These are phyloP conservation scores for Falco naumanni DNA, from an alignment of 2,797 vertebrate species.

Conservation along the genomic window DNA sequence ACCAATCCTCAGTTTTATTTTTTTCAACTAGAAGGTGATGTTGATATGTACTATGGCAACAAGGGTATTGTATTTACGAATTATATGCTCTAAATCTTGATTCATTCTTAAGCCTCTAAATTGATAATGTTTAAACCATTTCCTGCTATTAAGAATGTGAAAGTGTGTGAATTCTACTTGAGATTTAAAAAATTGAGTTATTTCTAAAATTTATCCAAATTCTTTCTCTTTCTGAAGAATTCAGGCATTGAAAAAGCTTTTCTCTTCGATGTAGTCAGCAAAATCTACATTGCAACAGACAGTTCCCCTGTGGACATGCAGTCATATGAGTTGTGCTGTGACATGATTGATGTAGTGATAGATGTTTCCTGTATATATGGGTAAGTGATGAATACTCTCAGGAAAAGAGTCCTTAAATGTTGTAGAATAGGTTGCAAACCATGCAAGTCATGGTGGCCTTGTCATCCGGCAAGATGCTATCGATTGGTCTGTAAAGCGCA, in stretches of 20 bases:
- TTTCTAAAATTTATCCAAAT: slow-evolving; percentile 27
- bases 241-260: slow-evolving; percentile 99
- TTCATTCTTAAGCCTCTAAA: not conserved
- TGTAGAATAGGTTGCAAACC: not conserved
- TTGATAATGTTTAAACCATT: not conserved
- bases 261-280: slow-evolving; percentile 99
- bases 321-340: slow-evolving; percentile 97
- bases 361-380: slow-evolving; percentile 99
- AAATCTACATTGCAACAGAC: slow-evolving; percentile 99
- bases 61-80: not conserved
- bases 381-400: slow-evolving; percentile 78
- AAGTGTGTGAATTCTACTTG: not conserved
- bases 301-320: slow-evolving; percentile 99
- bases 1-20: not conserved
- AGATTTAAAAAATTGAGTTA: not conserved
- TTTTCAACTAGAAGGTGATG: not conserved
- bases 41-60: not conserved
- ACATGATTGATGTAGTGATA: slow-evolving; percentile 99
- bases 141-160: not conserved
- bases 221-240: slow-evolving; percentile 85
- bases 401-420: not conserved
- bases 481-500: not conserved
- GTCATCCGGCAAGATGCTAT: not conserved
- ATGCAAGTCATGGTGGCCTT: not conserved
- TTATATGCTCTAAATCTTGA: not conserved